Base-by-base conservation (phyloP, 2,888 invertebrate genomes). In the Andrena minutula region DNA sequence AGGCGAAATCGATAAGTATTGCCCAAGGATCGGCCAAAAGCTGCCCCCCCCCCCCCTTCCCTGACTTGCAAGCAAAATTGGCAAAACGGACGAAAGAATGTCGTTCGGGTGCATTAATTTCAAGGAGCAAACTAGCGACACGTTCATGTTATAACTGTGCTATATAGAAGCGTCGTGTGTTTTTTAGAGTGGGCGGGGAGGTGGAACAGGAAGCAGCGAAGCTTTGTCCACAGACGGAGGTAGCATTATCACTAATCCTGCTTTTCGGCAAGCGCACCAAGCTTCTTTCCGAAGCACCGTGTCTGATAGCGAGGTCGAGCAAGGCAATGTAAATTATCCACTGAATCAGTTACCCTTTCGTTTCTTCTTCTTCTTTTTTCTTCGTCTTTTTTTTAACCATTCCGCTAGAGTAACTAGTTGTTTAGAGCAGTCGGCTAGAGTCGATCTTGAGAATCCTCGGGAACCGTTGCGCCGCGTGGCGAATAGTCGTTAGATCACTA, bases 231-330 rank as follows among this genome's bases (percentile, higher is more conserved):
- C 96, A 91, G 97, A 97, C 92, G 96, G 96, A 91, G 97, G 97
- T 92, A 97, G 97, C 93, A 97, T 97, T 94, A 97, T 97, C 91
- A 97, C 96, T 93, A 97, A 97, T 95, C 96, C 97, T 90, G 96
- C 97, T 91, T 97, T 95, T 95, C 94, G 96, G 95, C 94, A 95
- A 95, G 91, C 97, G 95, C 96, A 96, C 94, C 96, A 97, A 91
- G 95, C 96, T 91, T 95, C 95, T 63, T 97, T 98, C 95, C 96
- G 98, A 93, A 98, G 98, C 91, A 98, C 98, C 90, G 97, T 98
- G 92, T 99, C 98, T 90, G 99, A 99, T 94, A 98, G 98, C 92
- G 99, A 99, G 95, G 97, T 97, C 93, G 97, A 98, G 95, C 96
- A 97, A 94, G 96, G 97, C 94, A 97, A 97, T 95, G 98, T 98